Percentiles rank a stretch among this genome's conserved stretches.
These are phyloP conservation scores for Drosophila fuyamai DNA, from an alignment of 1,140 invertebrate species.

Conservation along the genomic window DNA sequence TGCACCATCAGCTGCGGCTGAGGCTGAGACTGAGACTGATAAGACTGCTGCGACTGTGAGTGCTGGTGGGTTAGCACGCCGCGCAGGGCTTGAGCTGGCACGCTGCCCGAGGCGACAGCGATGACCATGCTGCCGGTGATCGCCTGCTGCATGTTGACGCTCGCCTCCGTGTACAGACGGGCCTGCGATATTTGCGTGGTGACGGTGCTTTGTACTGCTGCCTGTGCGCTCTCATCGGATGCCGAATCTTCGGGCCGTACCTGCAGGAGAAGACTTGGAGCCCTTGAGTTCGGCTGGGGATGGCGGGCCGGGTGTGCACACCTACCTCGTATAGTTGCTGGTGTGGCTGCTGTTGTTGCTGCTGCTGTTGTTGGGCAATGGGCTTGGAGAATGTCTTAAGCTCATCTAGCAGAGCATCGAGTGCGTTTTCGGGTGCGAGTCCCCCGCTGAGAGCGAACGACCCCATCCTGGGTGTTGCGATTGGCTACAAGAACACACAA, in stretches of 20 bases:
- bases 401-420: conserved; percentile 97
- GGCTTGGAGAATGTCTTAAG: conserved; percentile 93
- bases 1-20: conserved; percentile 78
- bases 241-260: conserved; percentile 82
- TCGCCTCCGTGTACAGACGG: conserved; percentile 75
- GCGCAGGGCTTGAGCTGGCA: conserved; percentile 10
- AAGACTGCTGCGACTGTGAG: conserved; percentile 9
- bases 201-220: conserved; percentile 81
- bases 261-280: conserved; percentile 42
- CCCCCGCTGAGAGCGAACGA: conserved; percentile 88
- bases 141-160: conserved; percentile 61
- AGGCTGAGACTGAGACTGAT: too few relatives aligned
- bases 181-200: conserved; percentile 84
- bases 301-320: not conserved
- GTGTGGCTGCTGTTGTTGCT: conserved; percentile 45
- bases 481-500: conserved; percentile 75
- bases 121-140: conserved; percentile 66
- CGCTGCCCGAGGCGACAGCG: conserved; percentile 46
- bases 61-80: conserved; percentile 35
- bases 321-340: conserved; percentile 70
- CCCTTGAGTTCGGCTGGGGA: conserved; percentile 15
- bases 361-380: conserved; percentile 72
- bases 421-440: conserved; percentile 93
- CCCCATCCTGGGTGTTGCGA: conserved; percentile 87
- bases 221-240: conserved; percentile 84